phyloP scores from a whole-genome alignment of 2,797 vertebrate species.

The Anomalospiza imberbis region DNA sequence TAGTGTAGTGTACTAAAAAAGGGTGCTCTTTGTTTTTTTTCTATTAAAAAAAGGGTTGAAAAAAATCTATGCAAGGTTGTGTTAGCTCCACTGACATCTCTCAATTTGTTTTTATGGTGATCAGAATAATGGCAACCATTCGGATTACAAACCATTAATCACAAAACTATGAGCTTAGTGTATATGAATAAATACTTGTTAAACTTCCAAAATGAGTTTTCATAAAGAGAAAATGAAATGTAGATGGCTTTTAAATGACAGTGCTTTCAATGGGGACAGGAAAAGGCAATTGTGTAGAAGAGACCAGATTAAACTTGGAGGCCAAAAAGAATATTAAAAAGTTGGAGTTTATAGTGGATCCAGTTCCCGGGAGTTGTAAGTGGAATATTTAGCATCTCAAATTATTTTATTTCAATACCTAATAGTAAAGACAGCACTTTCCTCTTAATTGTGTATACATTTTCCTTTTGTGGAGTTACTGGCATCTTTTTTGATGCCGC shows the following conservation, averaged over 20 bases:
- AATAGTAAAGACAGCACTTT: neutral
- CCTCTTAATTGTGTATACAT: neutral
- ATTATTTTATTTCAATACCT: neutral
- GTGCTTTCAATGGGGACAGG: neutral
- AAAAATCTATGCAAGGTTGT: neutral
- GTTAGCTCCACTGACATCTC: neutral
- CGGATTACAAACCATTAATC: neutral
- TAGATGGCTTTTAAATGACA: neutral
- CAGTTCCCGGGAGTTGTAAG: neutral
- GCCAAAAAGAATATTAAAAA: neutral
- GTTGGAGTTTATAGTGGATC: neutral
- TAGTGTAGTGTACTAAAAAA: neutral
- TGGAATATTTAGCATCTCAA: neutral
- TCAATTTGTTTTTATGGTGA: neutral
- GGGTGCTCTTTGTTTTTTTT: neutral
- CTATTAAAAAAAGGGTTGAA: neutral
- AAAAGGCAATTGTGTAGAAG: neutral
- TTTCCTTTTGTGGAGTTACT: neutral
- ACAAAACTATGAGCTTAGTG: neutral
- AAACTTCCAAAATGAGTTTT: neutral
- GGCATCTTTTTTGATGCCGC: neutral
- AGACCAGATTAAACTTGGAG: neutral
- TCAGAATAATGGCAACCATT: neutral
- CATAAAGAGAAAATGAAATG: neutral
- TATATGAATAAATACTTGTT: neutral